Percentiles rank a stretch among this genome's conserved stretches.
Evolutionary conservation across 30 jellyfish, hydroid and myxozoan genomes (phyloP).

Genomic region (Turritopsis rubra): DNA sequence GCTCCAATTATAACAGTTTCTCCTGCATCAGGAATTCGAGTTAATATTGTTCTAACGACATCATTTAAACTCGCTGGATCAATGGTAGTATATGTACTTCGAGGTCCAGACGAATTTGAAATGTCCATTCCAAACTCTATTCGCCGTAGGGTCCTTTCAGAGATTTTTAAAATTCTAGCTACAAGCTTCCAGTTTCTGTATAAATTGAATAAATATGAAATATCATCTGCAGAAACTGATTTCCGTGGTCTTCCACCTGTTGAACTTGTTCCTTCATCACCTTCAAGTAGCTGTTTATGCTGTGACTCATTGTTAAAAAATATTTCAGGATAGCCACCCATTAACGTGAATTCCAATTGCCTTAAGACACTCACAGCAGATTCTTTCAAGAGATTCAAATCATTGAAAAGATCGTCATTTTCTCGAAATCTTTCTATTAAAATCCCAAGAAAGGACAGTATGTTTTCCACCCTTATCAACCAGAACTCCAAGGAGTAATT

Average conservation of each 20-base stretch:
- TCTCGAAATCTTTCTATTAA: background rate
- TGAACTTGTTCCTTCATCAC: background rate
- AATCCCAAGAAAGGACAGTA: background rate
- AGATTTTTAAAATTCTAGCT: background rate
- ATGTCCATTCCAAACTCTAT: slow-evolving; percentile 25
- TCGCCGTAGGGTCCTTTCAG: slow-evolving; percentile 11
- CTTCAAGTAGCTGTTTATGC: background rate
- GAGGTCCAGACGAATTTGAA: slow-evolving; percentile 22
- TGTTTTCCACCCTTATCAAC: background rate
- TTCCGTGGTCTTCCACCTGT: slow-evolving; percentile 33
- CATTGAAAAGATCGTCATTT: background rate
- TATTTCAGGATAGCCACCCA: background rate
- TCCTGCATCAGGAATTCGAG: slow-evolving; percentile 18
- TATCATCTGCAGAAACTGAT: slow-evolving; percentile 14
- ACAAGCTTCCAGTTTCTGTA: slow-evolving; percentile 20
- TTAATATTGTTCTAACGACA: slow-evolving; percentile 3
- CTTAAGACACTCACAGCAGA: background rate
- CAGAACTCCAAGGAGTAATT: background rate
- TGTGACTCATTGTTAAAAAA: background rate
- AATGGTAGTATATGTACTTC: slow-evolving; percentile 2
- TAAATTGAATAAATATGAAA: slow-evolving; percentile 8
- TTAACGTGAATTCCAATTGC: slow-evolving; percentile 15
- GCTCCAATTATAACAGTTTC: slow-evolving; percentile 33
- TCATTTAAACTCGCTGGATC: background rate
- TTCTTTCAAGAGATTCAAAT: background rate